Conservation (phyloP, 2,113 vertebrate genomes). For the Limanda limanda region DNA sequence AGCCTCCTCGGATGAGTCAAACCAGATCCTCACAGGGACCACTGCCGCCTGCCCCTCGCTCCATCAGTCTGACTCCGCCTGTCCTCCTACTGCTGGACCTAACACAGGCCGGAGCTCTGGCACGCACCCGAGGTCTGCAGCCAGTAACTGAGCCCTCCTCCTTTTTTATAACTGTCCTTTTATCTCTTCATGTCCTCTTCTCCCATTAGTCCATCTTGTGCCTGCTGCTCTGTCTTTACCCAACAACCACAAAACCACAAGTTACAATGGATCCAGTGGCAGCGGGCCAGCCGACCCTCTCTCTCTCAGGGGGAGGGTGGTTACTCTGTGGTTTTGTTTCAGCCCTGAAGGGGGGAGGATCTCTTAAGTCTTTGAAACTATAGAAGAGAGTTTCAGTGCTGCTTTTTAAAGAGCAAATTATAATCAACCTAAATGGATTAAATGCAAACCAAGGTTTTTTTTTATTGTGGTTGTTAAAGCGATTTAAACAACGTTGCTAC, state of each 20-base stretch:
- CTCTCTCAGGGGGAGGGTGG: conserved; percentile 5
- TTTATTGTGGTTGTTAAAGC: neutral
- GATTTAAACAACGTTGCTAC: neutral
- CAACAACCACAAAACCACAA: conserved; percentile 51
- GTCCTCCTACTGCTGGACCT: conserved; percentile 39
- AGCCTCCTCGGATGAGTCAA: conserved; percentile 65
- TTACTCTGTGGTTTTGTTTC: conserved; percentile 40
- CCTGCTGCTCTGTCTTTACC: conserved; percentile 50
- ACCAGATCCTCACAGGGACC: conserved; percentile 13
- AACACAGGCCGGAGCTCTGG: conserved; percentile 30
- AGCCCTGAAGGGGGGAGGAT: conserved; percentile 12
- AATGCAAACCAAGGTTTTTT: neutral
- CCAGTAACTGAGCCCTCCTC: conserved; percentile 23
- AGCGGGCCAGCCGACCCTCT: conserved; percentile 35
- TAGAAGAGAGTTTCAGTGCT: conserved; percentile 15
- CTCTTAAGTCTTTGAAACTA: conserved; percentile 45
- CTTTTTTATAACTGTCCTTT: conserved; percentile 37
- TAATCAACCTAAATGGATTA: conserved; percentile 11
- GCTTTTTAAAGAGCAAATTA: conserved; percentile 21
- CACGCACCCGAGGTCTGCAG: conserved; percentile 51
- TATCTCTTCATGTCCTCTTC: conserved; percentile 41
- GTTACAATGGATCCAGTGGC: conserved; percentile 46
- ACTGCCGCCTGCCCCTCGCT: conserved; percentile 21
- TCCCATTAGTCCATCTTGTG: conserved; percentile 27
- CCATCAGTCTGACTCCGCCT: conserved; percentile 66